Evolutionary conservation across 2,888 invertebrate genomes (phyloP), one percentile per base, ranked within the genome.

Genomic region (Parthenolecanium corni): DNA sequence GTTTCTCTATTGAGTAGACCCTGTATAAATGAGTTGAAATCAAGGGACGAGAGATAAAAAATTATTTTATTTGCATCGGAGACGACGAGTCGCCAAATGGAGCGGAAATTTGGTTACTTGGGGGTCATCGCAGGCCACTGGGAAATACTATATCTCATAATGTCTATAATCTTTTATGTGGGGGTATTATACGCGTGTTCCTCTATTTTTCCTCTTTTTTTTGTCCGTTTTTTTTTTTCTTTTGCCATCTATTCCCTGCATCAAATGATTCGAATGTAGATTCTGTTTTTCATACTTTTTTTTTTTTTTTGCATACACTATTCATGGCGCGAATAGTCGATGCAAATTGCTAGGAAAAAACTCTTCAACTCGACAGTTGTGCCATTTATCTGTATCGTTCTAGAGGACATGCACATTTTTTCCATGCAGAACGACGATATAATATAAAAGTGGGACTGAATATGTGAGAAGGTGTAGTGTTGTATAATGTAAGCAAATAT

Each of bases 31-130:
- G 31, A 31, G 31, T 31, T 31, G 4, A 9, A 31, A 31, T 31
- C 31, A 31, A 31, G 31, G 5, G 31, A 31, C 4, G 31, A 31
- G 31, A 9, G 31, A 31, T 6, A 24, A 57, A 57, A 57, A 57
- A 57, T 57, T 57, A 46, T 57, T 46, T 57, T 46, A 57, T 57
- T 57, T 57, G 57, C 57, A 57, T 57, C 31, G 57, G 57, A 44
- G 57, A 46, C 57, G 31, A 46, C 57, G 31, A 57, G 57, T 57
- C 57, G 57, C 57, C 57, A 57, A 57, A 57, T 57, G 57, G 57
- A 57, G 57, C 57, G 47, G 57, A 57, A 57, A 57, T 57, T 57
- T 46, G 57, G 57, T 46, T 57, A 57, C 25, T 57, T 44, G 44
- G 57, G 57, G 57, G 57, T 57, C 57, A 57, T 57, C 57, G 46